Conservation (phyloP, 2,888 invertebrate species). For the Rhamphomyia laevipes region DNA sequence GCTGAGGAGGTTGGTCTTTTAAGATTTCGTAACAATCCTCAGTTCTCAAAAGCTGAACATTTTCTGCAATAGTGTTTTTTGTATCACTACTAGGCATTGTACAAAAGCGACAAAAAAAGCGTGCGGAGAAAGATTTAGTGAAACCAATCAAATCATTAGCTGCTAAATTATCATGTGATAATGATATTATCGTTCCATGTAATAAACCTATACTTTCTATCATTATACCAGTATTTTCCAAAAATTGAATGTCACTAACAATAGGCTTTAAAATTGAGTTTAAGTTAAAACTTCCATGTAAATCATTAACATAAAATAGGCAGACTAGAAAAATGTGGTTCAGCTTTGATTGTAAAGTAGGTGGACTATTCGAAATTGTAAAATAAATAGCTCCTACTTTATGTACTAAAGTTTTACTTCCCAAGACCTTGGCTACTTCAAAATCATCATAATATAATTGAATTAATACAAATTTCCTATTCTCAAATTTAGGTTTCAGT, state of each 20-base stretch:
- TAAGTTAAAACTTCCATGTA: neutral
- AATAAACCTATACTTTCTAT: neutral
- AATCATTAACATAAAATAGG: constrained; percentile 1
- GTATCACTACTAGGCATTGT: neutral
- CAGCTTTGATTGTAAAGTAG: neutral
- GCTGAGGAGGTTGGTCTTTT: too few species aligned
- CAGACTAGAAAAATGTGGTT: neutral
- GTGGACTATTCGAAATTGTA: neutral
- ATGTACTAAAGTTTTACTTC: neutral
- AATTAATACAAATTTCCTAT: too few species aligned
- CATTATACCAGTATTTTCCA: constrained; percentile 1
- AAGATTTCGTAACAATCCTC: too few species aligned
- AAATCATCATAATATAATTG: too few species aligned
- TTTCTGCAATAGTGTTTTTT: too few species aligned
- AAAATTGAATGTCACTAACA: neutral
- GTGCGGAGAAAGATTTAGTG: neutral
- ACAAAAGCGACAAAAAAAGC: constrained; percentile 1
- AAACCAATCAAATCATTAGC: constrained; percentile 1
- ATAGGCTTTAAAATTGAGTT: neutral
- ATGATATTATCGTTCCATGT: neutral
- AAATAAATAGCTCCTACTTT: neutral
- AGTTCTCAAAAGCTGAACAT: too few species aligned
- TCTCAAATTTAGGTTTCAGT: too few species aligned
- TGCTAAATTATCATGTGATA: neutral
- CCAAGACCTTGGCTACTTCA: too few species aligned